A percentile compares a stretch with the other conserved stretches of the same genome.
Evolutionary conservation across 2,888 invertebrate species (phyloP).

Genomic region (Psococerastis gibbosa): DNA sequence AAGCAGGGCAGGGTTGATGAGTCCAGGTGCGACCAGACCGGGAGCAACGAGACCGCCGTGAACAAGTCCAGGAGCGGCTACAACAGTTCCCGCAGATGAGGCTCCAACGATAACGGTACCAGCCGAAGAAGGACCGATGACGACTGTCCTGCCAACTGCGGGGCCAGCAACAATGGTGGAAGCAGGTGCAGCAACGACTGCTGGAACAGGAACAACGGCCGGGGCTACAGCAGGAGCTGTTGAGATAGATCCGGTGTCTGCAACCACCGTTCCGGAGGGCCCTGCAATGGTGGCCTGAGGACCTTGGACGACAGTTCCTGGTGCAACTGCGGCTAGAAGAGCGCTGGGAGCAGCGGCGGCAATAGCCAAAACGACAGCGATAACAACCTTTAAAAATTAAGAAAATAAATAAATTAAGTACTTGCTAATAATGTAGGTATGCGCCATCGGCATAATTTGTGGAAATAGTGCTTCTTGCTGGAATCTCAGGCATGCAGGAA

Average conservation of each 20-base stretch:
- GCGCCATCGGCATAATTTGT: too few species aligned
- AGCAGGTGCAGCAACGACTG: not conserved
- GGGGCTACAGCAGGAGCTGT: not conserved
- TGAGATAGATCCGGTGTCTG: not conserved
- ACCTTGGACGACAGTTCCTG: not conserved
- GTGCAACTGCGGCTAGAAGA: not conserved
- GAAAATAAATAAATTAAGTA: not conserved
- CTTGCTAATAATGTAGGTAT: too few species aligned
- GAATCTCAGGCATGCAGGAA: too few species aligned
- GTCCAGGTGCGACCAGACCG: not conserved
- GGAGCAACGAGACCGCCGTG: not conserved
- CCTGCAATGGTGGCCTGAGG: not conserved
- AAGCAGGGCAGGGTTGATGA: not conserved
- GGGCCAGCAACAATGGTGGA: not conserved
- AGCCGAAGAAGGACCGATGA: not conserved
- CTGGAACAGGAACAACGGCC: not conserved
- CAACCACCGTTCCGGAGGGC: not conserved
- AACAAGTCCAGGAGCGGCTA: not conserved
- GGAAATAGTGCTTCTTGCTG: too few species aligned
- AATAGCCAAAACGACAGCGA: not conserved
- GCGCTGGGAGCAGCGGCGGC: not conserved
- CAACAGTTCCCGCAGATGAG: not conserved
- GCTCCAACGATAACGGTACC: not conserved
- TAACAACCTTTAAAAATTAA: not conserved
- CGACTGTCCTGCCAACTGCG: not conserved